phyloP scores from a whole-genome alignment of 2,797 vertebrate genomes.

The Masticophis lateralis region DNA sequence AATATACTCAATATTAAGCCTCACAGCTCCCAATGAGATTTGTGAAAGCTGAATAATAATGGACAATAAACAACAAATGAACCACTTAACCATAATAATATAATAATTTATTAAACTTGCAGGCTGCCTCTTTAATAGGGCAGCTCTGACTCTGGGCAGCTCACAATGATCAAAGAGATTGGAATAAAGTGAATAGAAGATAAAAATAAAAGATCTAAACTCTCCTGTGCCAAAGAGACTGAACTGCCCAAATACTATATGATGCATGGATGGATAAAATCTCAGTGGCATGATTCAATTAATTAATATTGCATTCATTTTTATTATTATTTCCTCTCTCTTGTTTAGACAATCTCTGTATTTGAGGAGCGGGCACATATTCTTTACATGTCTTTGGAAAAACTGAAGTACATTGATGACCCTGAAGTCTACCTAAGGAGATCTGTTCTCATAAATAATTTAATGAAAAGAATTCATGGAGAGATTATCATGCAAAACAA shows the following conservation, averaged over 20 bases:
- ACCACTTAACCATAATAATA: neutral
- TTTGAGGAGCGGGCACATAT: conserved; percentile 93
- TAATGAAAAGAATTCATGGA: conserved; percentile 88
- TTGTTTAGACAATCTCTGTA: conserved; percentile 79
- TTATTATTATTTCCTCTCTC: neutral
- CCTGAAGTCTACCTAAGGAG: conserved; percentile 92
- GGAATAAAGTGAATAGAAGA: neutral
- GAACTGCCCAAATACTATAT: neutral
- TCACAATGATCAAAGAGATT: neutral
- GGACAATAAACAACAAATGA: conserved; percentile 9
- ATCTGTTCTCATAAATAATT: conserved; percentile 94
- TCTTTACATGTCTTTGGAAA: conserved; percentile 93
- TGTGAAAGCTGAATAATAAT: neutral
- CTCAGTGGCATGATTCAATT: neutral
- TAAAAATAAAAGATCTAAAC: neutral
- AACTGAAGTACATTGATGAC: conserved; percentile 93
- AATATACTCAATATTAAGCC: conserved; percentile 1
- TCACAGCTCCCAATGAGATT: neutral
- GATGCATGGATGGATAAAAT: neutral
- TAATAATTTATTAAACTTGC: neutral
- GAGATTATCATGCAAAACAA: conserved; percentile 93
- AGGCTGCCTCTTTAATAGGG: neutral
- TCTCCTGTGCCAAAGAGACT: neutral
- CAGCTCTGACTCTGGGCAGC: neutral
- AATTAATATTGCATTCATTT: neutral